A percentile compares a stretch with the other conserved stretches of the same genome.
Evolutionary conservation across 92 coral and sea anemone genomes (phyloP).

Genomic region (Parazoanthus darwini): DNA sequence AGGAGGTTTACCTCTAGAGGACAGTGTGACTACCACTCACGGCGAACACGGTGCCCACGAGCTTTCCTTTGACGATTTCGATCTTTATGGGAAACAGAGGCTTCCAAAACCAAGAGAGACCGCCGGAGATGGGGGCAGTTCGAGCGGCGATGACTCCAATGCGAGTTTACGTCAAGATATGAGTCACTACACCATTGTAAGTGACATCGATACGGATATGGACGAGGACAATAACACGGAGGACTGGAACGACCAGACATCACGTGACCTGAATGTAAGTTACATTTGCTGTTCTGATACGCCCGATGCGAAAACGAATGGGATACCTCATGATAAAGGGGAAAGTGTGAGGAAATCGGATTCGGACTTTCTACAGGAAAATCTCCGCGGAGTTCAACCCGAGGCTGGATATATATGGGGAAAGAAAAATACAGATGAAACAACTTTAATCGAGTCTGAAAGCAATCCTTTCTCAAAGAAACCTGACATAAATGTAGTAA

Average conservation of each 20-base stretch:
- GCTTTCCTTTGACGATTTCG: conserved; percentile 68
- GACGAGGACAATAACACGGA: neutral
- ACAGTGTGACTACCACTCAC: neutral
- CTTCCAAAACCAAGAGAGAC: conserved; percentile 15
- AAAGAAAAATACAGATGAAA: neutral
- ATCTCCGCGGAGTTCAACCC: neutral
- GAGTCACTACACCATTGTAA: conserved; percentile 39
- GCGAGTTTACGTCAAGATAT: conserved; percentile 35
- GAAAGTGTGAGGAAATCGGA: neutral
- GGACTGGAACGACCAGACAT: conserved; percentile 5
- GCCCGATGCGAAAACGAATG: neutral
- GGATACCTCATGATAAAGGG: neutral
- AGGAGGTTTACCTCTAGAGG: neutral
- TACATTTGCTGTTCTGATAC: neutral
- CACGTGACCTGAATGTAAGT: neutral
- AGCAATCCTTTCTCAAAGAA: neutral
- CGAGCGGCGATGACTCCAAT: conserved; percentile 24
- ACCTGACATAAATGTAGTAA: neutral
- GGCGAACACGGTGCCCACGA: conserved; percentile 41
- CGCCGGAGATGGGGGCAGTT: conserved; percentile 29
- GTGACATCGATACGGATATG: conserved; percentile 23
- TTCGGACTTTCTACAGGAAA: neutral
- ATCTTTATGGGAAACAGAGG: conserved; percentile 56
- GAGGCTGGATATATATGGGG: neutral
- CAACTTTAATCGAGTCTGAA: neutral